These are phyloP conservation scores for Manis javanica DNA, from an alignment of 2,797 vertebrate species.

Conservation along the genomic window DNA sequence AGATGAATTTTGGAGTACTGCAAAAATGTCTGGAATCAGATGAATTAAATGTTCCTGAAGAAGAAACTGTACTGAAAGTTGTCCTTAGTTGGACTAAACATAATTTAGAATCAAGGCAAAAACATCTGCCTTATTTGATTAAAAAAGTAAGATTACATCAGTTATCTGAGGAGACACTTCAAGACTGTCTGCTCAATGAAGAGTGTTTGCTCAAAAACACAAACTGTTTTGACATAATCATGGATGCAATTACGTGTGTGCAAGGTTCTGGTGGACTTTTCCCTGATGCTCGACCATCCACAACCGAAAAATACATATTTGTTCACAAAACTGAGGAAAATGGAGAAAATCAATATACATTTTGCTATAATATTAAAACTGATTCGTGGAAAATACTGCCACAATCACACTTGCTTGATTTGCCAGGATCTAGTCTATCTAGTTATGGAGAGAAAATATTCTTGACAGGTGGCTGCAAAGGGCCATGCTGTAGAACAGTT, in stretches of 20 bases:
- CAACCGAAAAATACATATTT: conserved; percentile 96
- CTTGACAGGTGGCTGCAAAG: conserved; percentile 95
- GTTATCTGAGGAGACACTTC: conserved; percentile 90
- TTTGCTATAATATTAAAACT: conserved; percentile 95
- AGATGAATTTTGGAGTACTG: conserved; percentile 92
- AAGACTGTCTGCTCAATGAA: conserved; percentile 88
- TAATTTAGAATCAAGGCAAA: conserved; percentile 88
- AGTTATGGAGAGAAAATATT: conserved; percentile 97
- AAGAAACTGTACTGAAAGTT: conserved; percentile 92
- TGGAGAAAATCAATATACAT: conserved; percentile 90
- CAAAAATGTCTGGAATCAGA: conserved; percentile 93
- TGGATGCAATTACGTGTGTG: conserved; percentile 89
- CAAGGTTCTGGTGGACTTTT: conserved; percentile 90
- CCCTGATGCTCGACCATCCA: conserved; percentile 93
- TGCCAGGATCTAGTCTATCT: conserved; percentile 94
- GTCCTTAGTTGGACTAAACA: conserved; percentile 93
- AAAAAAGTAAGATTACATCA: conserved; percentile 95
- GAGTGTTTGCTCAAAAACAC: conserved; percentile 86
- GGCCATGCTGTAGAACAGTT: conserved; percentile 92
- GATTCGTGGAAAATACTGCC: conserved; percentile 94
- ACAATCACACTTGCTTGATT: conserved; percentile 88
- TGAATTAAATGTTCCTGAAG: conserved; percentile 91
- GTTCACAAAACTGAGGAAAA: conserved; percentile 97
- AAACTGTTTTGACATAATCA: conserved; percentile 87
- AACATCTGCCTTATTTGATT: conserved; percentile 90